These are phyloP conservation scores for Sympetrum striolatum DNA, from an alignment of 2,888 invertebrate genomes.

Conservation along the genomic window DNA sequence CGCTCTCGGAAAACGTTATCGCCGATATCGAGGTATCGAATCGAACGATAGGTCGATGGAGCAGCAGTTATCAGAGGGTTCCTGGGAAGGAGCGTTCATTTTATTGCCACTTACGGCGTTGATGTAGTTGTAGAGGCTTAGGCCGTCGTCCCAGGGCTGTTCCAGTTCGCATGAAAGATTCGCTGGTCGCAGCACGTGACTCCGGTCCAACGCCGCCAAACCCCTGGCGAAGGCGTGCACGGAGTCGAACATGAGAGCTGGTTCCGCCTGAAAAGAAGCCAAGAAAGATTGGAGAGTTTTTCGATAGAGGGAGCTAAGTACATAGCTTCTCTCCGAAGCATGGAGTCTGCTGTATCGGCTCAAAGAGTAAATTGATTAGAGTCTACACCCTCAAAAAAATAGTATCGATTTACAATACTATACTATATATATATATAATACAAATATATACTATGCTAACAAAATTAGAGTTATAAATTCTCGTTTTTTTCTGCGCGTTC, in stretches of 20 bases:
- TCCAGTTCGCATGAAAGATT: conserved; percentile 86
- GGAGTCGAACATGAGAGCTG: conserved; percentile 85
- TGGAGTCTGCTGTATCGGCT: background rate
- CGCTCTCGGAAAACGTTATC: background rate
- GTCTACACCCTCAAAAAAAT: background rate
- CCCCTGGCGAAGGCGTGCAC: conserved; percentile 84
- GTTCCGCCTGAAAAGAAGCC: conserved; percentile 73
- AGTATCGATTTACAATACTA: background rate
- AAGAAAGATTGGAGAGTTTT: background rate
- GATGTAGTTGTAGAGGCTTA: conserved; percentile 76
- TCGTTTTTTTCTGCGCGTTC: too few relatives aligned
- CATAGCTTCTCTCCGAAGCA: too few relatives aligned
- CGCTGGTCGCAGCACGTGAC: conserved; percentile 71
- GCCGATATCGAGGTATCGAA: background rate
- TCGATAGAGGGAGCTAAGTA: background rate
- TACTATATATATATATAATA: too few relatives aligned
- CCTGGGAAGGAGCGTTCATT: background rate
- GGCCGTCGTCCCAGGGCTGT: conserved; percentile 79
- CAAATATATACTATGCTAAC: too few relatives aligned
- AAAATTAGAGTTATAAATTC: too few relatives aligned
- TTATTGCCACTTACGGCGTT: conserved; percentile 66
- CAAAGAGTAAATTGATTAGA: background rate
- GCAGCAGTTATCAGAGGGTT: background rate
- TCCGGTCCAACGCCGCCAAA: conserved; percentile 73
- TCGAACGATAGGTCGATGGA: background rate